Percentiles rank a stretch among this genome's conserved stretches.
Evolutionary conservation across 1,140 invertebrate species (phyloP).

Genomic region (Drosophila punjabiensis): DNA sequence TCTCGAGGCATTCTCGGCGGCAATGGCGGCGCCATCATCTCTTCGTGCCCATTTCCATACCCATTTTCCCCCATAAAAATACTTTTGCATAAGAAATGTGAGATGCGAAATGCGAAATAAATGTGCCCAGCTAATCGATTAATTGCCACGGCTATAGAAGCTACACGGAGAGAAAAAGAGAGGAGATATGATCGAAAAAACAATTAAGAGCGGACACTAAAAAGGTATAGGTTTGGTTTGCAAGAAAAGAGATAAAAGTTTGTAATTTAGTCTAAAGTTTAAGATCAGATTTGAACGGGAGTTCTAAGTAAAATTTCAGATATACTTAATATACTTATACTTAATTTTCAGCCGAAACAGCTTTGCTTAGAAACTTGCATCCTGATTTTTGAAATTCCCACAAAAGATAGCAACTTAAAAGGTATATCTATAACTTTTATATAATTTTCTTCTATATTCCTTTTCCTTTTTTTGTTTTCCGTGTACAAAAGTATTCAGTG

Average conservation of each 20-base stretch:
- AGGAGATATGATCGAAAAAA: neutral
- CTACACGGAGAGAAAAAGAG: neutral
- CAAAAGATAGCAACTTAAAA: neutral
- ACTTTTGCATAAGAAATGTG: slow-evolving; percentile 31
- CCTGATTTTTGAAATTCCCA: neutral
- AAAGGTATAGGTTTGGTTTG: neutral
- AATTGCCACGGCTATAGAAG: slow-evolving; percentile 52
- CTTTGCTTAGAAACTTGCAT: neutral
- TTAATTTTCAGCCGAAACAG: neutral
- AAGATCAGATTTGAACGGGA: neutral
- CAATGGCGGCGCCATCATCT: slow-evolving; percentile 14
- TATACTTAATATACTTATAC: too few species aligned
- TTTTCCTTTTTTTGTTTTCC: neutral
- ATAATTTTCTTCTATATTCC: neutral
- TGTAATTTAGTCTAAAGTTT: neutral
- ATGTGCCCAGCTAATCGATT: slow-evolving; percentile 60
- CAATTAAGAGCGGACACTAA: neutral
- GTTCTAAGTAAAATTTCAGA: too few species aligned
- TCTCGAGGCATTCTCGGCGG: neutral
- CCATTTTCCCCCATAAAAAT: slow-evolving; percentile 3
- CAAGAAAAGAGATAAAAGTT: neutral
- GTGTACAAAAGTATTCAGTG: slow-evolving; percentile 11
- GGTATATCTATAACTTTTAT: neutral
- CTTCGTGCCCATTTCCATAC: slow-evolving; percentile 30
- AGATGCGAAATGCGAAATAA: slow-evolving; percentile 32